A percentile compares a stretch with the other conserved stretches of the same genome.
These are phyloP conservation scores for Nasonia giraulti DNA, from an alignment of 1,140 invertebrate genomes.

Conservation along the genomic window DNA sequence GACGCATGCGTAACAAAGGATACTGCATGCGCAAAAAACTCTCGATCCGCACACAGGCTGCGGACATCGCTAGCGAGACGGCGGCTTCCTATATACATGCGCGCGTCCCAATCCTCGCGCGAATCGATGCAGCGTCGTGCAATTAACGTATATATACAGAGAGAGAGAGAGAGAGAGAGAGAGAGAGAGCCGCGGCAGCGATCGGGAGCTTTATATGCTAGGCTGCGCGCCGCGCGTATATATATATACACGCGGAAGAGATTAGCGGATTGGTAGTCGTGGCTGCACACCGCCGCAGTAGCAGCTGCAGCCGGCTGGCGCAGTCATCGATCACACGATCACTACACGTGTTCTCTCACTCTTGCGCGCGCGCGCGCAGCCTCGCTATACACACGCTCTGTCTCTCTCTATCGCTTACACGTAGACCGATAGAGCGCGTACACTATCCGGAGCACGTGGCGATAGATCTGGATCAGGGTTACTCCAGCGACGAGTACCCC, in stretches of 20 bases:
- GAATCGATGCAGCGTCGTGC: not conserved
- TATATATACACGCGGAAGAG: constrained; percentile 22
- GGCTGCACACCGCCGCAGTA: not conserved
- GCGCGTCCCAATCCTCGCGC: not conserved
- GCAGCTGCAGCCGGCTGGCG: not conserved
- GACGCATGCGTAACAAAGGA: not conserved
- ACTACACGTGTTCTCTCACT: not conserved
- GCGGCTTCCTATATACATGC: not conserved
- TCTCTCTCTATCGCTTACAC: not conserved
- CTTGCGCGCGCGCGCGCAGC: not conserved
- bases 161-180: not conserved
- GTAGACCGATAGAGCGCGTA: not conserved
- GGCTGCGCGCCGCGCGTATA: not conserved
- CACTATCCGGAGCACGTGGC: constrained; percentile 67
- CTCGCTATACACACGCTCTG: not conserved
- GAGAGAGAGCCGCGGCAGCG: not conserved
- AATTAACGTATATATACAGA: not conserved
- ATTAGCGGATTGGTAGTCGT: constrained; percentile 39
- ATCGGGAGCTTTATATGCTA: not conserved
- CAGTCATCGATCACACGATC: constrained; percentile 44
- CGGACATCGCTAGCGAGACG: not conserved
- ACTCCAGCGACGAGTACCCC: constrained; percentile 47
- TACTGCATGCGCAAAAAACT: constrained; percentile 21
- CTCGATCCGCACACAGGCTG: not conserved
- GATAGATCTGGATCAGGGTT: constrained; percentile 75